These are phyloP conservation scores for Acrobasis consociella DNA, from an alignment of 2,888 invertebrate genomes.

Conservation along the genomic window DNA sequence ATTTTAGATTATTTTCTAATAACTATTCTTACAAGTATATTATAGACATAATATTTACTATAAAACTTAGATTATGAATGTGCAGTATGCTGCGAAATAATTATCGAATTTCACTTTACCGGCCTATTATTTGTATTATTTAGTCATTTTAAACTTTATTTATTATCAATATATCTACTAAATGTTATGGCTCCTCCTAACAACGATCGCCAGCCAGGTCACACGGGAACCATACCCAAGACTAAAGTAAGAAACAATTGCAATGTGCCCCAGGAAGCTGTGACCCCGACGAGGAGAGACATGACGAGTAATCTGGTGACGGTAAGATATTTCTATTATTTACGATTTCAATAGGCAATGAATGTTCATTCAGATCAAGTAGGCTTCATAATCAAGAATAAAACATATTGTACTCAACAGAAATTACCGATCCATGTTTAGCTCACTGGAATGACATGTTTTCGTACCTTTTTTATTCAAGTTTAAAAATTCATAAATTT, in stretches of 20 bases:
- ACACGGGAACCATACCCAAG: conserved; percentile 87
- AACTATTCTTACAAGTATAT: background rate
- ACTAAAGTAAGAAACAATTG: conserved; percentile 84
- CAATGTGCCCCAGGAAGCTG: conserved; percentile 83
- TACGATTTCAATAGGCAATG: background rate
- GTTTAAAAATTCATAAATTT: too few relatives aligned
- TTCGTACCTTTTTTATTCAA: too few relatives aligned
- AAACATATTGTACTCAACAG: too few relatives aligned
- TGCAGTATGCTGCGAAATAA: conserved; percentile 2
- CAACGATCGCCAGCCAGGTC: conserved; percentile 75
- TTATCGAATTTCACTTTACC: conserved; percentile 13
- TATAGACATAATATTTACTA: background rate
- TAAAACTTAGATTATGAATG: background rate
- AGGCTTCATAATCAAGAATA: too few relatives aligned
- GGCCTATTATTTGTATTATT: conserved; percentile 9
- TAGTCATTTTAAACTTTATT: background rate
- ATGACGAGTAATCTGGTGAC: conserved; percentile 78
- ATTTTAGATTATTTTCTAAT: conserved; percentile 2
- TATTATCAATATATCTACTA: conserved; percentile 33
- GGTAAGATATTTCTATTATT: conserved; percentile 48
- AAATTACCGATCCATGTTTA: too few relatives aligned
- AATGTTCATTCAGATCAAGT: background rate
- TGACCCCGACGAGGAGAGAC: conserved; percentile 83
- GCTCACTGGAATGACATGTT: too few relatives aligned
- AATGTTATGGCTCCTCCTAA: conserved; percentile 79